Base-by-base conservation (phyloP, 2,113 vertebrate genomes). In the Chloebia gouldiae region DNA sequence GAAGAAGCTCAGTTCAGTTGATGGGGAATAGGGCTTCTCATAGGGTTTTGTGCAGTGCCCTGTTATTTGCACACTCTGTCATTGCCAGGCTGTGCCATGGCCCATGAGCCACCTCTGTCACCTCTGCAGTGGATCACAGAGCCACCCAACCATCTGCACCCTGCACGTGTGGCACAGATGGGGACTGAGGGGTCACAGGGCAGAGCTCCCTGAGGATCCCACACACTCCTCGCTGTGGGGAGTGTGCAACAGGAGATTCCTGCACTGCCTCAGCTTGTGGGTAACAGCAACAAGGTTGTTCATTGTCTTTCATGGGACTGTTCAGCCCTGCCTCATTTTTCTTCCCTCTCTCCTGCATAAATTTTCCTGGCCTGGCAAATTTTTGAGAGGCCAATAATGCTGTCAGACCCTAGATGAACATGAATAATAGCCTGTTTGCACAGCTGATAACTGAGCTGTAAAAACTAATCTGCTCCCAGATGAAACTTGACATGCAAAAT, bases 351-450 rank as follows among this genome's bases (percentile, higher is more conserved):
- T 87, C 39, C 60, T 88, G 75, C 64, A 85, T 95, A 91, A 85
- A 94, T 97, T 90, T 88, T 82, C 94, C 82, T 81, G 90, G 84
- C 90, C 66, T 83, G 76, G 87, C 79, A 92, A 93, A 90, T 94
- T 96, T 94, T 88, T 88, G 90, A 96, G 93, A 92, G 82, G 85
- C 68, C 71, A 82, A 88, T 96, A 96, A 94, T 95, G 90, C 85
- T 86, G 85, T 97, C 93, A 96, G 95, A 83, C 85, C 85, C 25
- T 47, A 83, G 88, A 96, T 90, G 96, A 96, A 92, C 93, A 96
- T 93, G 90, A 97, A 95, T 95, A 97, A 96, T 92, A 93, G 93
- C 56, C 80, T 94, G 92, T 95, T 96, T 96, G 94, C 94, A 95
- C 94, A 96, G 96, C 93, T 96, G 92, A 96, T 95, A 97, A 93